These are phyloP conservation scores for Cyclura pinguis DNA, from an alignment of 2,797 vertebrate species.

Conservation along the genomic window DNA sequence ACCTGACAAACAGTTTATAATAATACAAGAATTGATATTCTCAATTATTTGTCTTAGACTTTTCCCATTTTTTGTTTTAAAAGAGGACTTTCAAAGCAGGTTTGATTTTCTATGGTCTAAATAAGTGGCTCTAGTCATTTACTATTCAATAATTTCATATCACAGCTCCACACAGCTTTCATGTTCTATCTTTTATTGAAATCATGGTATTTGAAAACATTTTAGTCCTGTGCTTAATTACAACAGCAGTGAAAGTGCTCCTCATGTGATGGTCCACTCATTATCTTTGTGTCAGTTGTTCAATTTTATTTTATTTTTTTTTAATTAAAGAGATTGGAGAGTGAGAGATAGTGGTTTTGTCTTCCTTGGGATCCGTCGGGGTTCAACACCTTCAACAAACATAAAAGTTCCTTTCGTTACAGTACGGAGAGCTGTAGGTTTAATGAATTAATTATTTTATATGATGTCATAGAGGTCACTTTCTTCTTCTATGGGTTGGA, in stretches of 20 bases:
- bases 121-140: constrained; percentile 5
- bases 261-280: background rate
- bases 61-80: background rate
- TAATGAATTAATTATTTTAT: background rate
- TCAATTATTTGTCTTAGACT: background rate
- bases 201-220: constrained; percentile 10
- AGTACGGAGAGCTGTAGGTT: too few species aligned
- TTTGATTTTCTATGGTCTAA: background rate
- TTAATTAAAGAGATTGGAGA: too few species aligned
- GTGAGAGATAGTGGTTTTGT: background rate
- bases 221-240: background rate
- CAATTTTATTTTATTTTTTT: background rate
- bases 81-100: background rate
- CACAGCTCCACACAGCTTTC: background rate
- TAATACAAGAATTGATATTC: background rate
- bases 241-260: background rate
- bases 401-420: background rate
- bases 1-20: background rate
- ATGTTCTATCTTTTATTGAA: background rate
- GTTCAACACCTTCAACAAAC: background rate
- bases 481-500: background rate
- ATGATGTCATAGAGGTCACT: background rate
- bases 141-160: background rate
- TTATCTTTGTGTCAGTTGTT: background rate
- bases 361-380: background rate